Conservation (phyloP, 1,140 invertebrate species). For the Musca vetustissima region DNA sequence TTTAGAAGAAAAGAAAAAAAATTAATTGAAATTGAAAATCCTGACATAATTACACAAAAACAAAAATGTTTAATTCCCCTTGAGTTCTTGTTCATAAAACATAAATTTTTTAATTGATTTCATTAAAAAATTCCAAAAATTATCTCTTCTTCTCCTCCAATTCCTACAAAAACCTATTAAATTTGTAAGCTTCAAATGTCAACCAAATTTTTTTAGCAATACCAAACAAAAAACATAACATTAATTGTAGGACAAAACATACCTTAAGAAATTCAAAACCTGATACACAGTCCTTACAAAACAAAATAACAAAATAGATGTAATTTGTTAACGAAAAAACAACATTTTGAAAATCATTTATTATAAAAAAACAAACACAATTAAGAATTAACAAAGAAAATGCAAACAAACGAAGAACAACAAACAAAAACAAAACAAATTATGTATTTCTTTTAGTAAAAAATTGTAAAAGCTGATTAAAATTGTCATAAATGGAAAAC, state of each 20-base stretch:
- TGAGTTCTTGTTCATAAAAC: no score
- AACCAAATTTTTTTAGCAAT: background rate
- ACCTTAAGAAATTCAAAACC: background rate
- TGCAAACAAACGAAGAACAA: slow-evolving; percentile 10
- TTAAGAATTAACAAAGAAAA: no score
- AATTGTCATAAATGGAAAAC: slow-evolving; percentile 24
- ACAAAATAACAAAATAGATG: slow-evolving; percentile 3
- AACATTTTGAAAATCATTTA: slow-evolving; percentile 7
- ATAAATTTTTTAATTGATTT: no score
- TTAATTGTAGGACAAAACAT: no score
- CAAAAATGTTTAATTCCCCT: no score
- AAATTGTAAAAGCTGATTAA: slow-evolving; percentile 19
- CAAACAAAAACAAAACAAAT: slow-evolving; percentile 9
- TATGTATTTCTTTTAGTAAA: slow-evolving; percentile 23
- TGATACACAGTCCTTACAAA: slow-evolving; percentile 2
- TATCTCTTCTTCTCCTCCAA: background rate
- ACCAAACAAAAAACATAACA: background rate
- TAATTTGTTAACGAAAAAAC: slow-evolving; percentile 24
- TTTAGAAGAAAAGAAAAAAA: no score
- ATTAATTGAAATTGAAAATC: no score
- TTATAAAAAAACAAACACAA: background rate
- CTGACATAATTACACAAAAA: no score
- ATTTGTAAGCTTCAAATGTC: background rate
- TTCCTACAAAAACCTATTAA: no score
- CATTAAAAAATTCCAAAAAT: background rate